A percentile compares a stretch with the other conserved stretches of the same genome.
These are phyloP conservation scores for Pogona vitticeps DNA, from an alignment of 2,113 vertebrate genomes.

Conservation along the genomic window DNA sequence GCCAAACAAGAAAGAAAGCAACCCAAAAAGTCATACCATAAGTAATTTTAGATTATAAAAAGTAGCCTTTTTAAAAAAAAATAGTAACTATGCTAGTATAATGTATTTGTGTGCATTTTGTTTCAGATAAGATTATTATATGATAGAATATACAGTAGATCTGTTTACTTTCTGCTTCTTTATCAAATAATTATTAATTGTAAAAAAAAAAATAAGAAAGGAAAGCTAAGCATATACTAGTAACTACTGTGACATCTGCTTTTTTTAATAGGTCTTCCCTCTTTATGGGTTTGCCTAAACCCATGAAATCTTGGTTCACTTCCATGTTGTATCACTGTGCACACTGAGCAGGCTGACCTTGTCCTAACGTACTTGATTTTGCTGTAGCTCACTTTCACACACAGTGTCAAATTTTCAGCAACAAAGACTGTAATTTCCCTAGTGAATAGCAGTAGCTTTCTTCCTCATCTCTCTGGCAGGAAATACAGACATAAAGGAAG, in stretches of 20 bases:
- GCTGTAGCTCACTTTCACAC: conserved; percentile 46
- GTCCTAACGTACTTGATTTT: conserved; percentile 22
- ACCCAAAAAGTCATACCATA: not conserved
- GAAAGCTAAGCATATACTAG: not conserved
- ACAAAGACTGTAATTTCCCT: conserved; percentile 31
- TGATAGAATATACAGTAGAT: not conserved
- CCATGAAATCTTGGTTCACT: not conserved
- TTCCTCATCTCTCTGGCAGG: conserved; percentile 62
- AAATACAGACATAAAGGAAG: conserved; percentile 62
- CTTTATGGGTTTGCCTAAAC: conserved; percentile 1
- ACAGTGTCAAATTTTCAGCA: conserved; percentile 30
- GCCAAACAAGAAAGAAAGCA: not conserved
- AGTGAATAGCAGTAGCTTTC: conserved; percentile 43
- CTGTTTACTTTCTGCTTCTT: not conserved
- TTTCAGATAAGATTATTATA: not conserved
- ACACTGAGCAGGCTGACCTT: not conserved
- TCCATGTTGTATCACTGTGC: conserved; percentile 11
- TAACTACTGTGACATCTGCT: not conserved
- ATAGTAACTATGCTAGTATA: not conserved
- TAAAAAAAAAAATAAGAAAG: not conserved
- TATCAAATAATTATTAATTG: not conserved
- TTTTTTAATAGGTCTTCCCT: conserved; percentile 5
- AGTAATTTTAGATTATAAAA: not conserved
- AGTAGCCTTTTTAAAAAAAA: not conserved
- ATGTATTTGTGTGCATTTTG: not conserved